Percentiles rank a stretch among this genome's conserved stretches.
These are phyloP conservation scores for Collichthys lucidus DNA, from an alignment of 2,113 vertebrate species.

Conservation along the genomic window DNA sequence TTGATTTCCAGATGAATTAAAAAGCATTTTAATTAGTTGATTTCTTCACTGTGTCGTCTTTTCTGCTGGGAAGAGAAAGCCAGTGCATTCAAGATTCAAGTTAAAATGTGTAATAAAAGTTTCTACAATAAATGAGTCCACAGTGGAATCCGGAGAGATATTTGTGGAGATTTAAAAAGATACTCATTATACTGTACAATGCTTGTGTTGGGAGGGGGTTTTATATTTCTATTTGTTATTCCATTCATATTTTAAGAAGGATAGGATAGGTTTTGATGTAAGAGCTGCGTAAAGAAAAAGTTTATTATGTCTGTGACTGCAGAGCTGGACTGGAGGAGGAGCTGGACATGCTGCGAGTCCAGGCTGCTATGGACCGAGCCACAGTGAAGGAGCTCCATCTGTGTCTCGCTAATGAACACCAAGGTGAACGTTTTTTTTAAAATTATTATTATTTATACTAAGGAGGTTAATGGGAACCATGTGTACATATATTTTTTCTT, in stretches of 20 bases:
- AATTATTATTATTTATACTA: background rate
- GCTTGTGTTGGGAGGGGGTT: background rate
- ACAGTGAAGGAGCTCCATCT: constrained; percentile 84
- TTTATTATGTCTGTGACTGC: constrained; percentile 39
- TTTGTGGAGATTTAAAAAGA: constrained; percentile 36
- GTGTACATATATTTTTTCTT: background rate
- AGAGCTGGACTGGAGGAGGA: constrained; percentile 89
- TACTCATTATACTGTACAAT: constrained; percentile 24
- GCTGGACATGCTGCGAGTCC: constrained; percentile 86
- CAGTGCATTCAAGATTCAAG: constrained; percentile 18
- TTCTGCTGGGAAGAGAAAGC: constrained; percentile 52
- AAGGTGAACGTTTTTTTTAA: constrained; percentile 73
- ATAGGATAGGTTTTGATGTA: background rate
- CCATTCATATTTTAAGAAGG: background rate
- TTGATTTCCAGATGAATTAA: constrained; percentile 81
- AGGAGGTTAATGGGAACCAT: background rate
- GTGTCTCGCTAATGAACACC: constrained; percentile 79
- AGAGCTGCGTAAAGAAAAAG: constrained; percentile 11
- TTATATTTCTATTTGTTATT: constrained; percentile 7
- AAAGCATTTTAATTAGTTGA: constrained; percentile 80
- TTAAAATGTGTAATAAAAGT: constrained; percentile 50
- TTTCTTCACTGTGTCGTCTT: constrained; percentile 63
- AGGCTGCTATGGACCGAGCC: constrained; percentile 83
- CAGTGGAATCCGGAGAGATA: constrained; percentile 34
- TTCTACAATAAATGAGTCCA: constrained; percentile 41